Evolutionary conservation across 2,888 invertebrate species (phyloP).

Genomic region (Oscheius sp.): DNA sequence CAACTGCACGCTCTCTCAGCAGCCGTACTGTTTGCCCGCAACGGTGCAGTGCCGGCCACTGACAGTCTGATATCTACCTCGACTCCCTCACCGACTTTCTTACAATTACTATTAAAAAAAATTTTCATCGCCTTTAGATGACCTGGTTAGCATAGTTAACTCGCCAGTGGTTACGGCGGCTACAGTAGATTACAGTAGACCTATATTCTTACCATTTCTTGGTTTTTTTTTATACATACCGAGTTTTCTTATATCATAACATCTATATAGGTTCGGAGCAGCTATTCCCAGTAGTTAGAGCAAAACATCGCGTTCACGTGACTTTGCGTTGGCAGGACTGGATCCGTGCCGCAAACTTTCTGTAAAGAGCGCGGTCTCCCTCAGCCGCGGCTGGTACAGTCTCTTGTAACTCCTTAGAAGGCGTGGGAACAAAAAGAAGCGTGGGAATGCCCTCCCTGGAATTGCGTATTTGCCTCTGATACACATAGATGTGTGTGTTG

Average conservation of each 20-base stretch:
- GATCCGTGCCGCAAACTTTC: too few species aligned
- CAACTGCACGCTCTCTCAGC: conserved; percentile 21
- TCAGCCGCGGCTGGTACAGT: not conserved
- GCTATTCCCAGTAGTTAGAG: too few species aligned
- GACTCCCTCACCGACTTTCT: conserved; percentile 18
- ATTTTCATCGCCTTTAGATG: not conserved
- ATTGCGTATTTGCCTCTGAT: conserved; percentile 28
- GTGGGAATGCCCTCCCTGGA: conserved; percentile 26
- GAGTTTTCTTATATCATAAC: too few species aligned
- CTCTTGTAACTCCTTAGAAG: conserved; percentile 1
- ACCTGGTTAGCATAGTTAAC: too few species aligned
- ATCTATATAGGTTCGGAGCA: too few species aligned
- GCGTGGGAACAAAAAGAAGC: conserved; percentile 23
- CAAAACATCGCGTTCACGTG: too few species aligned
- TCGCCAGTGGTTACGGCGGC: not conserved
- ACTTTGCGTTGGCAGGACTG: too few species aligned
- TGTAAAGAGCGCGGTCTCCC: not conserved
- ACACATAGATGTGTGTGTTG: conserved; percentile 28
- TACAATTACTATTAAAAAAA: not conserved
- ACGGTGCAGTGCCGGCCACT: conserved; percentile 28
- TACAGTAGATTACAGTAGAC: not conserved
- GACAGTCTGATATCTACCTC: conserved; percentile 30
- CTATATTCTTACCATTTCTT: not conserved
- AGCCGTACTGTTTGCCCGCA: conserved; percentile 31
- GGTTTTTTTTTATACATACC: too few species aligned